Percentiles rank a stretch among this genome's conserved stretches.
Conservation (phyloP, 2,113 vertebrate species). For the Cervus canadensis region DNA sequence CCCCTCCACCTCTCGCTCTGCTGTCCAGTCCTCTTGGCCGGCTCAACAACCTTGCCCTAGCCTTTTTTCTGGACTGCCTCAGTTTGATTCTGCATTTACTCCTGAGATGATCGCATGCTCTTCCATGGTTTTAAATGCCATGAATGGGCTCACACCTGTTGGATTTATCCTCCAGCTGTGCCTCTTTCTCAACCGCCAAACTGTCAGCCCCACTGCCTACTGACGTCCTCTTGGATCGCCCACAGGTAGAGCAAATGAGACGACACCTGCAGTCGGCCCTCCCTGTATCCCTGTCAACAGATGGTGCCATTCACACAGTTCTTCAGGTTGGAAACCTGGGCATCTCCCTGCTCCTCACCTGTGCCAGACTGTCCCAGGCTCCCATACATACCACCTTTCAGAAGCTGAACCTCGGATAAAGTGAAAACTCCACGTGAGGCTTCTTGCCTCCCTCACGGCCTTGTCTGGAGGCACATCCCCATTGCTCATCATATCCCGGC, state of each 20-base stretch:
- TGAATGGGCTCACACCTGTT: not conserved
- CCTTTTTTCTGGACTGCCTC: not conserved
- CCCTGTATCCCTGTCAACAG: not conserved
- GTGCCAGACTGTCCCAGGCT: not conserved
- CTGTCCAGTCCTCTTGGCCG: not conserved
- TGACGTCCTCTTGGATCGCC: not conserved
- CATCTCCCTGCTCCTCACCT: not conserved
- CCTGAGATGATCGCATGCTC: not conserved
- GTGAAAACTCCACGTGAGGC: not conserved
- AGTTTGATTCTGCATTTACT: not conserved
- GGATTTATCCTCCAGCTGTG: not conserved
- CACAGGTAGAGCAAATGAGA: not conserved
- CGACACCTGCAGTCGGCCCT: not conserved
- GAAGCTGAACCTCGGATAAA: not conserved
- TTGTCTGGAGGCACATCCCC: not conserved
- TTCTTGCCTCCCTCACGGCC: not conserved
- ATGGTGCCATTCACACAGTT: not conserved
- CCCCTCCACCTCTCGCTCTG: not conserved
- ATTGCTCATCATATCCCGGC: accelerated
- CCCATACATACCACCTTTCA: not conserved
- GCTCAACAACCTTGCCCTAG: not conserved
- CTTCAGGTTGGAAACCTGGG: not conserved
- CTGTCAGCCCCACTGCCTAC: not conserved
- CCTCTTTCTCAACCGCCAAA: not conserved
- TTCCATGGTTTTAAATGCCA: not conserved